A percentile compares a stretch with the other conserved stretches of the same genome.
Evolutionary conservation across 2,888 invertebrate genomes (phyloP).

Genomic region (Pemphredon lugubris): DNA sequence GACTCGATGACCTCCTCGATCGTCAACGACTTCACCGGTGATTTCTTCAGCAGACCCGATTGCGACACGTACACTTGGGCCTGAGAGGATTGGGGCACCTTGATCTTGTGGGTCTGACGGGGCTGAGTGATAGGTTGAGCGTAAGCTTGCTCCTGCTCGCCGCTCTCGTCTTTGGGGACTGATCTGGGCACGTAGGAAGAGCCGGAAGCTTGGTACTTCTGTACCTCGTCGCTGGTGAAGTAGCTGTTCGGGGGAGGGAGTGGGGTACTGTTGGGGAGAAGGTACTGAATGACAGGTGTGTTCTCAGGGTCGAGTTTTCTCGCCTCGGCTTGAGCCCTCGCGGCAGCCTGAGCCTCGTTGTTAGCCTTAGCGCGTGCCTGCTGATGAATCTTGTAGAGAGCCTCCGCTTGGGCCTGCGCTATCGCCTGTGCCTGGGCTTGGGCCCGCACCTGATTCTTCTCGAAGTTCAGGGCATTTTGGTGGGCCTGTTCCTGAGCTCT

Average conservation of each 20-base stretch:
- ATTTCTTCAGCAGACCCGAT: constrained; percentile 74
- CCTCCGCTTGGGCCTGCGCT: constrained; percentile 77
- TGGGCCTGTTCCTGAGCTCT: constrained; percentile 77
- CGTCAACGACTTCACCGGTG: constrained; percentile 75
- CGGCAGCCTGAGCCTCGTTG: constrained; percentile 72
- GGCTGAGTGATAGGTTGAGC: constrained; percentile 71
- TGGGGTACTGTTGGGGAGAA: constrained; percentile 66
- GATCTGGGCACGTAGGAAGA: constrained; percentile 75
- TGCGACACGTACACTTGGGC: constrained; percentile 76
- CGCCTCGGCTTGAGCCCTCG: constrained; percentile 73
- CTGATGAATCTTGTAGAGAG: constrained; percentile 74
- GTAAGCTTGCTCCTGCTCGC: constrained; percentile 58
- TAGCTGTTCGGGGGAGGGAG: constrained; percentile 72
- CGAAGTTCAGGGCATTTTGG: constrained; percentile 74
- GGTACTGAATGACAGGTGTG: constrained; percentile 75
- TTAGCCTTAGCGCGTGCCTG: constrained; percentile 74
- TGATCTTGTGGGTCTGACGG: constrained; percentile 73
- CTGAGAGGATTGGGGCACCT: constrained; percentile 69
- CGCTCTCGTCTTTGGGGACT: constrained; percentile 65
- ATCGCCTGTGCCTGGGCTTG: constrained; percentile 78
- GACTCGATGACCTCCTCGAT: constrained; percentile 75
- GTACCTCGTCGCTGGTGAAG: constrained; percentile 70
- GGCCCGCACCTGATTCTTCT: constrained; percentile 76
- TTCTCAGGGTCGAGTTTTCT: constrained; percentile 72
- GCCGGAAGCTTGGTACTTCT: constrained; percentile 75